phyloP scores from a whole-genome alignment of 1,140 invertebrate genomes.

The Pseudomyrmex sp. region DNA sequence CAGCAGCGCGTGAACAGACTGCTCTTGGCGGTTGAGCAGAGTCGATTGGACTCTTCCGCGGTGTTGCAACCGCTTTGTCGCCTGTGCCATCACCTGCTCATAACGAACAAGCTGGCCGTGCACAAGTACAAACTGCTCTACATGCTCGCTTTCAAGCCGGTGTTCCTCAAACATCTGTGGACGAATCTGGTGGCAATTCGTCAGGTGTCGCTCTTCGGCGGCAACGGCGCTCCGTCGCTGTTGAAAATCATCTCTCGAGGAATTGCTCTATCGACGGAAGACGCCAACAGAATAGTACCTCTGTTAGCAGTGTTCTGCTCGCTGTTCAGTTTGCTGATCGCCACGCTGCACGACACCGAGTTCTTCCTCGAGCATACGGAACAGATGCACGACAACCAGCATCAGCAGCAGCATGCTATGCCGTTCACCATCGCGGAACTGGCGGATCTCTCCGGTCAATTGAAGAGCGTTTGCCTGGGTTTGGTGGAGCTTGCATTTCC shows the following conservation, averaged over 20 bases:
- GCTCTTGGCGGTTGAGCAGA: constrained; percentile 86
- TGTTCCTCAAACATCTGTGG: constrained; percentile 94
- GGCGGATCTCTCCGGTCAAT: constrained; percentile 88
- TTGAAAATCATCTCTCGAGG: constrained; percentile 90
- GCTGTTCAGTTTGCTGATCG: constrained; percentile 92
- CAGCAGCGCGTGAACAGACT: constrained; percentile 88
- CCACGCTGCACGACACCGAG: constrained; percentile 95
- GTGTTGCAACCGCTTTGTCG: constrained; percentile 89
- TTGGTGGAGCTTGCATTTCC: constrained; percentile 96
- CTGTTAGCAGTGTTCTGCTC: constrained; percentile 94
- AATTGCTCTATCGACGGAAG: constrained; percentile 87
- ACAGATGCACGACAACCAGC: constrained; percentile 52
- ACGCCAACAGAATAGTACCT: constrained; percentile 91
- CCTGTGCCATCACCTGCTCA: constrained; percentile 92
- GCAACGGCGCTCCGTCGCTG: constrained; percentile 86
- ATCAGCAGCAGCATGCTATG: constrained; percentile 83
- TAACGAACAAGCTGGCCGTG: constrained; percentile 90
- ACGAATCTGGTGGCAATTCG: constrained; percentile 85
- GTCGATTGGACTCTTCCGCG: constrained; percentile 85
- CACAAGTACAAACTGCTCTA: constrained; percentile 94
- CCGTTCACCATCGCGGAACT: constrained; percentile 89
- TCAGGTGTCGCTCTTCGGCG: constrained; percentile 88
- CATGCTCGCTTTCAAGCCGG: constrained; percentile 93
- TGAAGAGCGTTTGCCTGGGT: constrained; percentile 94
- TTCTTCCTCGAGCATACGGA: constrained; percentile 86